Base-by-base conservation (phyloP, 2,888 invertebrate genomes). In the Thereva nobilitata region DNA sequence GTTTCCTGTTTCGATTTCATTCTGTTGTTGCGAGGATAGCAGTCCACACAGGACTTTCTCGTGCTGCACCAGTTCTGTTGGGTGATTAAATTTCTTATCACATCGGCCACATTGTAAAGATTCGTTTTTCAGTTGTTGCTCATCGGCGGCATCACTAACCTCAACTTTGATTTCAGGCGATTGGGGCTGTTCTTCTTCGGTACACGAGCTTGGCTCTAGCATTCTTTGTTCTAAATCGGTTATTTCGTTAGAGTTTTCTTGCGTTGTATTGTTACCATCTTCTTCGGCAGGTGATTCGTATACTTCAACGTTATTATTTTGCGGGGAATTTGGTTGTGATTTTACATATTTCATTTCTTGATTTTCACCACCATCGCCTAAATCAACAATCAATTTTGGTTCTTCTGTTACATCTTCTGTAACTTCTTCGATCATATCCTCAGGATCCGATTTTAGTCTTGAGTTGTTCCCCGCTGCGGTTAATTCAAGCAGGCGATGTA, bases 331-430 rank as follows among this genome's bases (percentile, higher is more conserved):
- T 74, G 76, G 55, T 68, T 67, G 54, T 37, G 64, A 61, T 71
- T 77, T 70, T 74, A 73, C 23, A 76, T 77, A 59, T 77, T 78
- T 72, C 37, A 72, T 72, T 45, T 82, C 82, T 50, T 82, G 81
- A 67, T 82, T 82, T 71, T 84, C 84, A 37, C 84, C 86, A 38
- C 85, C 85, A 49, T 84, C 86, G 70, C 87, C 87, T 68, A 89
- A 85, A 72, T 89, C 89, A 87, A 89, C 89, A 0, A 89, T 86
- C 53, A 89, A 82, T 73, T 89, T 88, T 1, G 78, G 77, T 67
- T 82, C 80, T 70, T 86, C 84, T 65, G 84, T 84, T 12, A 83
- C 84, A 59, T 85, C 86, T 72, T 87, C 87, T 0, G 84, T 84
- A 0, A 86, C 85, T 75, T 87, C 86, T 74, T 86, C 85, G 70